phyloP scores from a whole-genome alignment of 2,888 invertebrate genomes.

The Phengaris arion region DNA sequence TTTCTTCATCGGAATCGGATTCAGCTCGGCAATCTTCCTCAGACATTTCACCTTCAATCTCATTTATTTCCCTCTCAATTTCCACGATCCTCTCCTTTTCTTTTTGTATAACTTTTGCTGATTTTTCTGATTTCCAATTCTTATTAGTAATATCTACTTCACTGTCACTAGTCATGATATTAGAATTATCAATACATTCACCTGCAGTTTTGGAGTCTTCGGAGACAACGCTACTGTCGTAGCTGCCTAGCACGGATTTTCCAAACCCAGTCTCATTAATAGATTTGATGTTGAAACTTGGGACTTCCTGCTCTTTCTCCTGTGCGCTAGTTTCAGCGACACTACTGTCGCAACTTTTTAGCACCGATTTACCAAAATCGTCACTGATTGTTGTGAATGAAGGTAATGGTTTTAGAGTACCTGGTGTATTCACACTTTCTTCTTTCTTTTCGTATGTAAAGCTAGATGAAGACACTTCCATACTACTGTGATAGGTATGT shows the following conservation, averaged over 20 bases:
- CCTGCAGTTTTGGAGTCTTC: constrained; percentile 29
- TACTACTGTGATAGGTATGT: constrained; percentile 61
- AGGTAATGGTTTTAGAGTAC: constrained; percentile 49
- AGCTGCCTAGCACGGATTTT: constrained; percentile 57
- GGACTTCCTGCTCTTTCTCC: constrained; percentile 33
- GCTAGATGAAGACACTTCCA: constrained; percentile 47
- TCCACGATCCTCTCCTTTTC: constrained; percentile 67
- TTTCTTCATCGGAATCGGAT: constrained; percentile 41
- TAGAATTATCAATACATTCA: constrained; percentile 49
- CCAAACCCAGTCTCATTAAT: constrained; percentile 53
- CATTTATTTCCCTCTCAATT: constrained; percentile 69
- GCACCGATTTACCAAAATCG: constrained; percentile 58
- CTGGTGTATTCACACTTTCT: constrained; percentile 9
- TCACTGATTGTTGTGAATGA: constrained; percentile 57
- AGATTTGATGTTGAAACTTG: constrained; percentile 43
- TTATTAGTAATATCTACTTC: constrained; percentile 54
- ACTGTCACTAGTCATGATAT: constrained; percentile 68
- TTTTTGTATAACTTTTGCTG: constrained; percentile 55
- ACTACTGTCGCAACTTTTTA: constrained; percentile 41
- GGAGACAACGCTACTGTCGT: constrained; percentile 50
- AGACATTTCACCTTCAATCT: constrained; percentile 65
- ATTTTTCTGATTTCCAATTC: constrained; percentile 41
- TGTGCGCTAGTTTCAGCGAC: constrained; percentile 42
- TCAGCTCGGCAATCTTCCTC: constrained; percentile 45
- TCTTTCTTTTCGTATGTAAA: constrained; percentile 20